phyloP scores from a whole-genome alignment of 2,888 invertebrate species.

The Agrochola circellaris region DNA sequence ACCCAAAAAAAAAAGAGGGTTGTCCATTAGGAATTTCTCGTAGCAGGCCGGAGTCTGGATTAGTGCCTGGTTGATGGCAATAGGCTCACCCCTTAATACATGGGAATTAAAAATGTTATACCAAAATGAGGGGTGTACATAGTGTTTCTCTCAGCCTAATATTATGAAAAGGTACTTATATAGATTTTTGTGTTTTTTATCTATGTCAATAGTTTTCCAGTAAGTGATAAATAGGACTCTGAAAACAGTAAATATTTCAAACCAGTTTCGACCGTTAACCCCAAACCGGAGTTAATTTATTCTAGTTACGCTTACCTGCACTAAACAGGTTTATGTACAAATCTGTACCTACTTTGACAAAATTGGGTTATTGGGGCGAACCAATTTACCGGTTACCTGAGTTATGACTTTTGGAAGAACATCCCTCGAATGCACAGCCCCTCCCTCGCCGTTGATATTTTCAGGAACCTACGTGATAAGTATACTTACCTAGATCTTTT shows the following conservation, averaged over 20 bases:
- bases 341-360: background rate
- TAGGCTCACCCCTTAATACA: background rate
- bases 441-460: background rate
- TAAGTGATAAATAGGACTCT: background rate
- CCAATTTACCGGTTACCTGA: background rate
- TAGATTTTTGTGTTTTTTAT: background rate
- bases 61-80: background rate
- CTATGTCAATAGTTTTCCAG: background rate
- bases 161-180: background rate
- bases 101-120: background rate
- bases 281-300: background rate
- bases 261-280: background rate
- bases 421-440: background rate
- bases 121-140: background rate
- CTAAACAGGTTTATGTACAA: background rate
- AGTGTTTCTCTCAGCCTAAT: background rate
- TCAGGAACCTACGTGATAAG: background rate
- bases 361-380: slow-evolving; percentile 9
- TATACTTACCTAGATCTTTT: slow-evolving; percentile 2
- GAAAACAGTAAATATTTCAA: background rate
- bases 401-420: background rate
- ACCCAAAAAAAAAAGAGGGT: too few relatives aligned
- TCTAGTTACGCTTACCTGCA: background rate
- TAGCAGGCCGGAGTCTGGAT: background rate
- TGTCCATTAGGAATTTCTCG: background rate